Evolutionary conservation across 1,140 invertebrate species (phyloP).

Genomic region (Drosophila auraria): DNA sequence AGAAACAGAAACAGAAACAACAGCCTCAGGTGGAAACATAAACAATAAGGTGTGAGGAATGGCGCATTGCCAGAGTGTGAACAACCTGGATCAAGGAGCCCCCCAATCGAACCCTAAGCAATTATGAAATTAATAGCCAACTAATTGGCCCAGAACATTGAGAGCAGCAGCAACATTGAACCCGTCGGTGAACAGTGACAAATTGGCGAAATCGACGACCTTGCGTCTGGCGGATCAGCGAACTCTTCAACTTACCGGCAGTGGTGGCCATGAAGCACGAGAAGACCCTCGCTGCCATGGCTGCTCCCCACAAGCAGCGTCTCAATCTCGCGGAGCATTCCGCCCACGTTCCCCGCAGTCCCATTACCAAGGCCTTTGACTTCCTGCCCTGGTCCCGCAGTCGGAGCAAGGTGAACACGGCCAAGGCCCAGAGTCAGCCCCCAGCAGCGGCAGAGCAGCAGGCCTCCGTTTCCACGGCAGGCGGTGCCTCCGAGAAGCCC

Average conservation of each 20-base stretch:
- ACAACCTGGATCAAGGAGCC: constrained; percentile 69
- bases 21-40: constrained; percentile 29
- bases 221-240: constrained; percentile 54
- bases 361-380: constrained; percentile 84
- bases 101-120: constrained; percentile 53
- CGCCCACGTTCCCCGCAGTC: constrained; percentile 59
- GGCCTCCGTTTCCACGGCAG: background rate
- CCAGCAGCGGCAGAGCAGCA: constrained; percentile 1
- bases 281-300: constrained; percentile 55
- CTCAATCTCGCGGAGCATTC: constrained; percentile 45
- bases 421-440: constrained; percentile 26
- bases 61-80: constrained; percentile 59
- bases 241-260: constrained; percentile 20
- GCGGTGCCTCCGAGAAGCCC: constrained; percentile 5
- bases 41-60: constrained; percentile 55
- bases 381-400: constrained; percentile 77
- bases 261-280: constrained; percentile 72
- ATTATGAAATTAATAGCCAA: constrained; percentile 80
- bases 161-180: constrained; percentile 52
- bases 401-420: constrained; percentile 58
- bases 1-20: constrained; percentile 9
- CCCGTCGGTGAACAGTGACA: constrained; percentile 34
- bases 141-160: constrained; percentile 71
- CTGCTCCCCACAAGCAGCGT: constrained; percentile 44
- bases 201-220: constrained; percentile 44